These are phyloP conservation scores for Drosophila trapezifrons DNA, from an alignment of 1,140 invertebrate species.

Conservation along the genomic window DNA sequence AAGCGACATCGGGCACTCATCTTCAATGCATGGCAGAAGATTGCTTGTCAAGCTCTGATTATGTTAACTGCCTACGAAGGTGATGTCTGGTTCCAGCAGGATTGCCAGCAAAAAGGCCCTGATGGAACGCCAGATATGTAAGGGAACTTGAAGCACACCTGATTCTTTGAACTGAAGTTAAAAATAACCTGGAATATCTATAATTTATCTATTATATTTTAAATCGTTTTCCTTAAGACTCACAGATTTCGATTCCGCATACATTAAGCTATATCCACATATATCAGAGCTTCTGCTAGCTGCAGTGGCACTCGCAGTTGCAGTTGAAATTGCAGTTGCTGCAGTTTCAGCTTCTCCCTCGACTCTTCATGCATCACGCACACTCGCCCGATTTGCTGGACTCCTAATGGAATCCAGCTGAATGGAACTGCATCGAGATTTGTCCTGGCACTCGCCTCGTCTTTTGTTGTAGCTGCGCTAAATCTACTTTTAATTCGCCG, in stretches of 20 bases:
- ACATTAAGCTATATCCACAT: constrained; percentile 49
- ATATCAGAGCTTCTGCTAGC: constrained; percentile 11
- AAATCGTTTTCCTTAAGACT: no score
- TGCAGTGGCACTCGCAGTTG: not conserved
- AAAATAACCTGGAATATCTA: not conserved
- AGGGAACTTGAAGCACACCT: no score
- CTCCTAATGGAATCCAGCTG: constrained; percentile 58
- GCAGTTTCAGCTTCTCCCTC: constrained; percentile 13
- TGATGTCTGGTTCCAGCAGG: constrained; percentile 10
- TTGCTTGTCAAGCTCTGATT: constrained; percentile 77
- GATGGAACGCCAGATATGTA: not conserved
- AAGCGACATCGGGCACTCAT: constrained; percentile 64
- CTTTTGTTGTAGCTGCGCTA: constrained; percentile 45
- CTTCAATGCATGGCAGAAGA: constrained; percentile 64
- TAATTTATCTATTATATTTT: not conserved
- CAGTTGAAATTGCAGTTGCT: constrained; percentile 21
- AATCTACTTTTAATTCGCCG: constrained; percentile 76
- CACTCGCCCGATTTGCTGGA: constrained; percentile 14
- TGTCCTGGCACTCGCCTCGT: constrained; percentile 23
- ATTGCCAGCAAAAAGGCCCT: not conserved
- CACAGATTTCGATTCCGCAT: constrained; percentile 53
- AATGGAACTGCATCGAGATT: constrained; percentile 57
- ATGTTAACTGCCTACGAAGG: constrained; percentile 71
- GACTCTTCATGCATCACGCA: constrained; percentile 34
- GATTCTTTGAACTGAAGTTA: not conserved